Percentiles rank a stretch among this genome's conserved stretches.
Evolutionary conservation across 2,113 vertebrate species (phyloP).

Genomic region (Pavo muticus): DNA sequence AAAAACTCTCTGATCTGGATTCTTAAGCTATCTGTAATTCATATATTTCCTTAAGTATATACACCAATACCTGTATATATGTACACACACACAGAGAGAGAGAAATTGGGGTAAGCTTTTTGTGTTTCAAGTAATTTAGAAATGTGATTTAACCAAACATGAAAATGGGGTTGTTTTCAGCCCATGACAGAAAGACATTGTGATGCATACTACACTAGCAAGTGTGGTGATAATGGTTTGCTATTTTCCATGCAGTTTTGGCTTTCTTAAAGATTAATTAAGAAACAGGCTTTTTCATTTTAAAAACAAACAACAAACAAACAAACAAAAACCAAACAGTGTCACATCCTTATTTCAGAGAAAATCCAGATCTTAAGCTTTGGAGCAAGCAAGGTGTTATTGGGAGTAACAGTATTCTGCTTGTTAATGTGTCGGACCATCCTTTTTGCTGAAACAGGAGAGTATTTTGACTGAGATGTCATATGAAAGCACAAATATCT

Average conservation of each 20-base stretch:
- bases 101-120: neutral
- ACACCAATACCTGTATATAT: neutral
- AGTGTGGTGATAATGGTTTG: neutral
- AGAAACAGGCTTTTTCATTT: neutral
- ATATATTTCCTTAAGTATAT: neutral
- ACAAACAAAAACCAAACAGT: neutral
- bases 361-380: neutral
- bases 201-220: neutral
- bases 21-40: neutral
- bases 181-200: neutral
- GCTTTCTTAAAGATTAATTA: neutral
- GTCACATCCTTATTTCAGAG: neutral
- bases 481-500: neutral
- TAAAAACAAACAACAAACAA: neutral
- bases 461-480: neutral
- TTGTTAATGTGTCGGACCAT: neutral
- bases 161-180: neutral
- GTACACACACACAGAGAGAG: too few relatives aligned
- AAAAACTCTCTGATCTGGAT: neutral
- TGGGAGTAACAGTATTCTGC: neutral
- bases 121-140: neutral
- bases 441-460: neutral
- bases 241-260: neutral
- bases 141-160: neutral
- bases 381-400: neutral